Base-by-base conservation (phyloP, 2,113 vertebrate genomes). In the Ibidorhyncha struthersii region DNA sequence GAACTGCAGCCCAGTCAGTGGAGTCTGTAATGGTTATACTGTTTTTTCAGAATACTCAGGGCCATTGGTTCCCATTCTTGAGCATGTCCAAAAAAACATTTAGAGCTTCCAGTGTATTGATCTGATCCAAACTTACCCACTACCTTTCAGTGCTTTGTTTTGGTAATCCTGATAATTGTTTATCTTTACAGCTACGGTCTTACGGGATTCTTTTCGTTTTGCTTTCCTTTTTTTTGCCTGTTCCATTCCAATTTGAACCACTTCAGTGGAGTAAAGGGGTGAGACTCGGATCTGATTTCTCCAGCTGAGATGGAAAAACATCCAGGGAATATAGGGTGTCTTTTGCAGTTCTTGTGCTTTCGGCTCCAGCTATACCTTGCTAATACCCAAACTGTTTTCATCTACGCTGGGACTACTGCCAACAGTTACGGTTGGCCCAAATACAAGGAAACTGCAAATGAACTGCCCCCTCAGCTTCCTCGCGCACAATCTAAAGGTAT, bases 361-460 rank as follows among this genome's bases (percentile, higher is more conserved):
- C 14, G 2, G 43, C 36, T 92, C 38, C 36, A 93, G 38, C 56
- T 90, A 23, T 69, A 88, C 70, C 63, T 93, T 77, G 23, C 58
- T 94, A 93, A 92, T 76, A 83, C 49, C 14, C 71, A 69, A 89
- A 91, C 45, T 36, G 27, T 95, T 96, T 82, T 96, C 66, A 69
- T 85, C 71, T 95, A 41, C 29, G 34, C 67, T 79, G 82, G 79
- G 70, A 87, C 27, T 72, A 52, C 23, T 80, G 90, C 82, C 71
- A 76, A 36, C 66, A 92, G 34, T 73, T 56, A 56, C 23, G 85
- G 40, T 25, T 95, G 70, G 88, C 85, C 88, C 58, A 93, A 90
- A 93, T 63, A 70, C 62, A 93, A 86, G 79, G 53, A 72, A 93
- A 88, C 53, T 65, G 58, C 43, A 93, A n/a, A 77, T 29, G 49